These are phyloP conservation scores for Sapajus apella DNA, from an alignment of 2,113 vertebrate species.

Conservation along the genomic window DNA sequence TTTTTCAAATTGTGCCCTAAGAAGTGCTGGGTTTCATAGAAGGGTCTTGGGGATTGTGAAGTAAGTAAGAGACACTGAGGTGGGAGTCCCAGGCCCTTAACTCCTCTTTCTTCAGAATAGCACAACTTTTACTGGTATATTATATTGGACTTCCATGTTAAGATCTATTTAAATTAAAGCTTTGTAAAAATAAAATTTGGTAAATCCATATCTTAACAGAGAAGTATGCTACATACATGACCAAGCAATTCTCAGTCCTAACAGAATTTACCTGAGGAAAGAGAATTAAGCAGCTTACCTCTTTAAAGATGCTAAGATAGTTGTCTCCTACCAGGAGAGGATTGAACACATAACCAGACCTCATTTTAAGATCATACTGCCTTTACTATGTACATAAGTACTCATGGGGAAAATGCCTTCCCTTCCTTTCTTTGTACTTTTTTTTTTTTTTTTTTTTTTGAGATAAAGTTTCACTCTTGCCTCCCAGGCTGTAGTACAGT, in stretches of 20 bases:
- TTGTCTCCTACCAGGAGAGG: not conserved
- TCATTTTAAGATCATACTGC: not conserved
- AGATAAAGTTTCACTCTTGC: too few species aligned
- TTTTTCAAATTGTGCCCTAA: not conserved
- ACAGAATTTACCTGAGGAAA: not conserved
- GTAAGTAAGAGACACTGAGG: not conserved
- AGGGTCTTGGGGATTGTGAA: not conserved
- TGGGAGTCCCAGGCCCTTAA: not conserved
- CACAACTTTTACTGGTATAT: not conserved
- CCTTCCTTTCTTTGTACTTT: not conserved
- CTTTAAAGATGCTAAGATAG: not conserved
- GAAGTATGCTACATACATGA: not conserved
- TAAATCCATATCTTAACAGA: not conserved
- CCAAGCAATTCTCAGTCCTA: not conserved
- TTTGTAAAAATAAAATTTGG: not conserved
- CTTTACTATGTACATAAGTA: not conserved
- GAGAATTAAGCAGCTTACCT: not conserved
- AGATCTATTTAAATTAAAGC: not conserved
- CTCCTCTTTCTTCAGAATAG: not conserved
- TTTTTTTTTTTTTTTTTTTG: not conserved
- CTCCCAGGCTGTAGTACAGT: too few species aligned
- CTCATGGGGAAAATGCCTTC: constrained; percentile 50
- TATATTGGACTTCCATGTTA: not conserved
- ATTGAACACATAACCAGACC: not conserved
- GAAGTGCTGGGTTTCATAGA: not conserved